Evolutionary conservation across 2,113 vertebrate genomes (phyloP), one percentile per base, ranked within the genome.

Genomic region (Psittacus erithacus): DNA sequence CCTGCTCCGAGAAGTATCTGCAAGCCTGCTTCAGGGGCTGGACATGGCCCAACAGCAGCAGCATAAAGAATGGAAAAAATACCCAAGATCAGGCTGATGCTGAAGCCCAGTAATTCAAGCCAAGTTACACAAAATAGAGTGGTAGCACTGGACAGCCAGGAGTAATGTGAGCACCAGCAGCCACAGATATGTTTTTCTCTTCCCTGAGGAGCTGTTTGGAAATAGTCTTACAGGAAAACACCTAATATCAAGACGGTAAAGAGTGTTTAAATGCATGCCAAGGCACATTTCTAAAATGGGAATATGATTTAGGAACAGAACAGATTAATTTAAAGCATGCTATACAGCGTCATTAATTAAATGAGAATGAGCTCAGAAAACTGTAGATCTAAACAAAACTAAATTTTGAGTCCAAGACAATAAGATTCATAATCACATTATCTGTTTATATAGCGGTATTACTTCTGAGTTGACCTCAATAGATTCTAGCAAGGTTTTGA

Each of bases 1-100:
- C 96, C 89, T 98, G 98, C 46, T 88, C 25, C 0, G 67, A 63
- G n/a, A 98, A 98, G 85, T 98, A 98, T 25, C 59, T 96, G 31
- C 97, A 98, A 31, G 98, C 97, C 67, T 98, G 98, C 46, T 97
- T 96, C 90, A 98, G 82, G 22, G 97, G 98, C 98, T 98, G 84
- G 53, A 62, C 53, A 27, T 27, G 31, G 43, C 35, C 89, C 68
- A 90, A 35, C 23, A 67, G 62, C n/a, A 94, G 78, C 62, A 92
- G 15, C 4, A 19, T 29, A 63, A 90, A 55, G 35, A 93, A 76
- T 8, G 64, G 63, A 93, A 79, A 88, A 93, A 13, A 86, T 12
- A 80, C 1, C 18, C 60, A 73, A 70, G 60, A 20, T 95, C 29
- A 92, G 64, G 67, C 16, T 64, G 46, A 41, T 92, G 41, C 6